Percentiles rank a stretch among this genome's conserved stretches.
phyloP scores from a whole-genome alignment of 2,797 vertebrate genomes.

The Loris lydekkerianus region DNA sequence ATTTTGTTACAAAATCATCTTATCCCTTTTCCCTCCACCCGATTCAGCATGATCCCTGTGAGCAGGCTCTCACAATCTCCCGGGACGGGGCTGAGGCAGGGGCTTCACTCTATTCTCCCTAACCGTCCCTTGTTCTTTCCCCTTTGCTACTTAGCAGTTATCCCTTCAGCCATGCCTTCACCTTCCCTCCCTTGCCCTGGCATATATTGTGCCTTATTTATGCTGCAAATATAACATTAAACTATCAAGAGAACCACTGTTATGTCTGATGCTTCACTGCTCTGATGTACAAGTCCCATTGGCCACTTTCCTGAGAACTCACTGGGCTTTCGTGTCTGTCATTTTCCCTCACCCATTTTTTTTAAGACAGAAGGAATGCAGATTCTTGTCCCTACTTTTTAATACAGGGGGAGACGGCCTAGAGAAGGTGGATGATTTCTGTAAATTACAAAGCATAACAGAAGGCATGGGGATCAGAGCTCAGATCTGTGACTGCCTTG shows the following conservation, averaged over 20 bases:
- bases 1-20: slow-evolving; percentile 78
- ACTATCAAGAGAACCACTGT: slow-evolving; percentile 85
- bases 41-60: slow-evolving; percentile 84
- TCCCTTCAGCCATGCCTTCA: slow-evolving; percentile 77
- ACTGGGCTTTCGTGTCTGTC: background rate
- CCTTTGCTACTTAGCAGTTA: slow-evolving; percentile 78
- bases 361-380: background rate
- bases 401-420: slow-evolving; percentile 16
- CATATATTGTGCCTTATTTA: slow-evolving; percentile 92
- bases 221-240: slow-evolving; percentile 91
- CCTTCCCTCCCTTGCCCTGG: slow-evolving; percentile 80
- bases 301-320: slow-evolving; percentile 6
- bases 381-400: background rate
- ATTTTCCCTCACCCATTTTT: background rate
- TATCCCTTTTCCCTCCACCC: slow-evolving; percentile 33
- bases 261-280: slow-evolving; percentile 75
- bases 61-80: slow-evolving; percentile 88
- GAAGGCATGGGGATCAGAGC: background rate
- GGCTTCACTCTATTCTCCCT: slow-evolving; percentile 54
- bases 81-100: slow-evolving; percentile 73
- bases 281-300: background rate
- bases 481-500: background rate
- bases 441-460: background rate
- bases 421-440: background rate
- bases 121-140: background rate